Evolutionary conservation across 2,113 vertebrate species (phyloP), one percentile per base, ranked within the genome.

Genomic region (Pongo pygmaeus): DNA sequence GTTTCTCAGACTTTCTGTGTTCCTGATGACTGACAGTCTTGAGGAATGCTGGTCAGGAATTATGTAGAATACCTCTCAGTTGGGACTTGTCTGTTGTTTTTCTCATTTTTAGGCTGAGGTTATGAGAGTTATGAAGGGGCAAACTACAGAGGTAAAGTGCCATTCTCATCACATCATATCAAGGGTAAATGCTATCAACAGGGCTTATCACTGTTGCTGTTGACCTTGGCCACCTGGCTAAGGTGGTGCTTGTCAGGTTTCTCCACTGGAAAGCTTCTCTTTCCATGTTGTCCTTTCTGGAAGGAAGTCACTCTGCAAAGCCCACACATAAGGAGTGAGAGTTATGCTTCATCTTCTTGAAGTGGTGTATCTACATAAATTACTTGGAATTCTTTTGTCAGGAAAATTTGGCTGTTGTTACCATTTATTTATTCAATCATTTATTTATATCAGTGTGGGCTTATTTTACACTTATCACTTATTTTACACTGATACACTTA

Each of bases 131-230:
- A 25, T 27, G 14, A 23, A 52, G 91, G 18, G 25, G 27, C 14
- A 2, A 57, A 23, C 12, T 1, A 10, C 0, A 9, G 52, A 85
- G 43, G 1, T 20, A 17, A 10, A 43, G 43, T 5, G 52, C 55
- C 70, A 11, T 50, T 61, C 1, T 30, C 2, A 14, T 18, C 52
- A 1, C 7, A 6, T 20, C 10, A 4, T n/a, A 10, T 11, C 3
- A 14, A 13, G 69, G 32, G 35, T 46, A 43, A 35, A 3, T 32
- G 23, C 23, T 6, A 4, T 32, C 12, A 50, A 32, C 0, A 11
- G 3, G 35, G n/a, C 55, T 55, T 10, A 8, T 23, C 35, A 23
- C 17, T 6, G 35, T 0, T 22, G 52, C 20, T 22, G 16, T 5
- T 22, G 80, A 75, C 35, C 40, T 38, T 16, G 81, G 8, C 12